phyloP scores from a whole-genome alignment of 2,888 invertebrate genomes.

The Pollenia amentaria region DNA sequence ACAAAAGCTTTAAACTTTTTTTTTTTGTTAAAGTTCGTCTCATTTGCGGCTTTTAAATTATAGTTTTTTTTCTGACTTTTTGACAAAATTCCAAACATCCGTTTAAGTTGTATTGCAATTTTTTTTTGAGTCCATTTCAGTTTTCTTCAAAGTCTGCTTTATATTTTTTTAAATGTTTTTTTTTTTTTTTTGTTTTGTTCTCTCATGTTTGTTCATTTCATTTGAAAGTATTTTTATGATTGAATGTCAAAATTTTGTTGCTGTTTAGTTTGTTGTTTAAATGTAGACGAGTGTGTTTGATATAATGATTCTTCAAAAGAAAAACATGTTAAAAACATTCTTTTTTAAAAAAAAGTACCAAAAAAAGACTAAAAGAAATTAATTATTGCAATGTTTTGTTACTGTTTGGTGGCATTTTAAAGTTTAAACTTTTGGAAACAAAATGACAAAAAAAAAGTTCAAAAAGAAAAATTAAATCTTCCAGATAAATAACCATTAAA shows the following conservation, averaged over 20 bases:
- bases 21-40: slow-evolving; percentile 49
- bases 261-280: slow-evolving; percentile 23
- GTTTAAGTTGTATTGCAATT: slow-evolving; percentile 70
- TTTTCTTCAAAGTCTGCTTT: slow-evolving; percentile 35
- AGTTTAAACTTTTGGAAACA: background rate
- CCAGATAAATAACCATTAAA: slow-evolving; percentile 73
- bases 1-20: slow-evolving; percentile 40
- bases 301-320: slow-evolving; percentile 59
- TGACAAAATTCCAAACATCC: slow-evolving; percentile 75
- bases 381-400: slow-evolving; percentile 36
- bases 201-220: slow-evolving; percentile 27
- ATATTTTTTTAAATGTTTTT: slow-evolving; percentile 44
- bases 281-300: slow-evolving; percentile 38
- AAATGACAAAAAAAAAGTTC: background rate
- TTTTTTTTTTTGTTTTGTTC: slow-evolving; percentile 25
- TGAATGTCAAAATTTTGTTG: slow-evolving; percentile 73
- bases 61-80: slow-evolving; percentile 55
- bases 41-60: slow-evolving; percentile 74
- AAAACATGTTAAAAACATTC: slow-evolving; percentile 70
- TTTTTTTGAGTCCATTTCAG: slow-evolving; percentile 48
- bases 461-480: slow-evolving; percentile 45
- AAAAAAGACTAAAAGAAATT: slow-evolving; percentile 28
- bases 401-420: slow-evolving; percentile 33
- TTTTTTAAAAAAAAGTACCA: slow-evolving; percentile 32
- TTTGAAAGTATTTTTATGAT: slow-evolving; percentile 72